Evolutionary conservation across 2,797 vertebrate genomes (phyloP).

Genomic region (Poecilia picta): DNA sequence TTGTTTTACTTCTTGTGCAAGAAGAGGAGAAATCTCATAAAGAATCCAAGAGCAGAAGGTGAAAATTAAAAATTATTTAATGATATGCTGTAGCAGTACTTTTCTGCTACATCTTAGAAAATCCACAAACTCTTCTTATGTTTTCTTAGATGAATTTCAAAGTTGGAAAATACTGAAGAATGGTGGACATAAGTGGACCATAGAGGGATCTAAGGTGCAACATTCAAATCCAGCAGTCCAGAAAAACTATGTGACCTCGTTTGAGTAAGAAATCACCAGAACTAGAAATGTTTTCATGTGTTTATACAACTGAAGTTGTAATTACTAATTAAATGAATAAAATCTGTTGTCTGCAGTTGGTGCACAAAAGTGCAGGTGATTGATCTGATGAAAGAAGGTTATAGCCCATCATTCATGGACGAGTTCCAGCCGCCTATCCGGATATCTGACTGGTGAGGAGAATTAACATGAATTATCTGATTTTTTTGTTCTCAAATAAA

Average conservation of each 20-base stretch:
- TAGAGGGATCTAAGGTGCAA: constrained; percentile 72
- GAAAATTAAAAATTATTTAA: constrained; percentile 21
- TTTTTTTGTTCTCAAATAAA: not conserved
- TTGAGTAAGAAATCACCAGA: constrained; percentile 74
- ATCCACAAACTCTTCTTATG: no score
- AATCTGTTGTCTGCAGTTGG: constrained; percentile 64
- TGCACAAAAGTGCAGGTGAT: constrained; percentile 89
- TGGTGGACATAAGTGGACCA: constrained; percentile 77
- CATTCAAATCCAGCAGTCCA: constrained; percentile 72
- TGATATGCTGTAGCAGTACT: not conserved
- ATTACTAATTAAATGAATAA: no score
- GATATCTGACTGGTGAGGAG: constrained; percentile 89
- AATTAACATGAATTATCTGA: not conserved
- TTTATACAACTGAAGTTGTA: no score
- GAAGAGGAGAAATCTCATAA: constrained; percentile 84
- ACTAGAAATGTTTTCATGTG: no score
- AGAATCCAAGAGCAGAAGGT: constrained; percentile 87
- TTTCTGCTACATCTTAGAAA: not conserved
- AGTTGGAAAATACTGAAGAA: not conserved
- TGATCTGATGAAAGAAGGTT: constrained; percentile 83
- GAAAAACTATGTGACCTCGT: constrained; percentile 92
- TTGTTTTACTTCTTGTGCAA: constrained; percentile 83
- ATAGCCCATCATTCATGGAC: constrained; percentile 85
- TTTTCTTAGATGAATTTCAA: not conserved
- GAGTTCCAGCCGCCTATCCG: constrained; percentile 84